Base-by-base conservation (phyloP, 2,888 invertebrate species). In the Copidosoma aretas region DNA sequence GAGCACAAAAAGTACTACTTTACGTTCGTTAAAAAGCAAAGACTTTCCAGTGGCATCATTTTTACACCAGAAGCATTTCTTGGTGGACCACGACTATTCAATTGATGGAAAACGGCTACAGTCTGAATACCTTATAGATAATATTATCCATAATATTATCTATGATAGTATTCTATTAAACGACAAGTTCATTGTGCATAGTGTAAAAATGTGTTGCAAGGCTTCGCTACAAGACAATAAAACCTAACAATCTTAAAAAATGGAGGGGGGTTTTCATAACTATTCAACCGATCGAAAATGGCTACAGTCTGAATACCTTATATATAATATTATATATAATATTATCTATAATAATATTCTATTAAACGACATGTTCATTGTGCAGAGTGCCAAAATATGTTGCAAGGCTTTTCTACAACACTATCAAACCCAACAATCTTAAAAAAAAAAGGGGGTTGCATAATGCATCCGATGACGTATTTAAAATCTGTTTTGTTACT, bases 191-290 rank as follows among this genome's bases (percentile, higher is more conserved):
- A 68, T 25, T 71, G 71, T 60, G 14, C 65, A 54, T 19, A 60
- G 19, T 68, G 68, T 49, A n/a, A 56, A 19, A 22, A 32, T 24
- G 39, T 68, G 54, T 56, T 71, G 39, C 4, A 60, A 17, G 58
- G 61, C 32, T 12, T 15, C 19, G 39, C 32, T 21, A 46, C 41
- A 2, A 53, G 17, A 8, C 64, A 62, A 57, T 67, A 56, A 3
- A 61, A 52, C 43, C 32, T 71, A 17, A 68, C 68, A 1, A 49
- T 49, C 17, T 21, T 64, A 51, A 67, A 64, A 64, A 71, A 68
- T 51, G 21, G 67, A 53, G 64, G 67, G n/a, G 70, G 70, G n/a
- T n/a, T n/a, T n/a, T n/a, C 59, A 61, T 51, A 52, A 69, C 57
- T 66, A 60, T 56, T 17, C 56, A 5, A 58, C 61, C 32, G 58